Base-by-base conservation (phyloP, 1,140 invertebrate genomes). In the Apocrypta bakeri region DNA sequence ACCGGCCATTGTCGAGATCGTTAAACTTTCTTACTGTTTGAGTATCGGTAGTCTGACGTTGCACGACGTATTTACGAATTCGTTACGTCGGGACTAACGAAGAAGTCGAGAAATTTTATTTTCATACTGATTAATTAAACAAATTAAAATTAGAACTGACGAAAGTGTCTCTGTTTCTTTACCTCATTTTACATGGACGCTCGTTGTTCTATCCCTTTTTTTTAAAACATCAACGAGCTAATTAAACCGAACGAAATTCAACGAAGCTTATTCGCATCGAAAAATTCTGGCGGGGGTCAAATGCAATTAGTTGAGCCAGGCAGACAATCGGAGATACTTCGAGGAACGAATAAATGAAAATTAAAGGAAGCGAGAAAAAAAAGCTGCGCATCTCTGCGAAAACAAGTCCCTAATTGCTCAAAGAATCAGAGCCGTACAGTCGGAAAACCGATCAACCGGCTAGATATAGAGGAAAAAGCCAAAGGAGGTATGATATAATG, bases 1-100 rank as follows among this genome's bases (percentile, higher is more conserved):
- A 1, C 7, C 3, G 7, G 66, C 25, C 40, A 71, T 82, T 78
- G 68, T 78, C 48, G 14, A 61, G 68, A 78, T 78, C 75, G 75
- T 83, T 83, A 83, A 83, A 83, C 68, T 83, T 83, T 83, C 81
- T 83, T 83, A 77, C n/a, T 74, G 56, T 74, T 64, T 66, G 79
- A 73, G 37, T 6, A 73, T 40, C 33, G 11, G 6, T 37, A 37
- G 33, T 9, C 33, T 37, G 33, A 37, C 33, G 33, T 37, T 2
- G 33, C 33, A 9, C 25, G 25, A 75, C 48, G 27, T 61, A 75
- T 14, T 14, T 17, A 66, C 74, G 8, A 77, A 77, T 77, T 37
- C 63, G 3, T 1, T 37, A n/a, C 61, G 12, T 66, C 64, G 33
- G 9, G 33, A 37, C n/a, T n/a, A n/a, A n/a, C n/a, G n/a, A n/a